Base-by-base conservation (phyloP, 2,797 vertebrate genomes). In the Pangasius krempfi region DNA sequence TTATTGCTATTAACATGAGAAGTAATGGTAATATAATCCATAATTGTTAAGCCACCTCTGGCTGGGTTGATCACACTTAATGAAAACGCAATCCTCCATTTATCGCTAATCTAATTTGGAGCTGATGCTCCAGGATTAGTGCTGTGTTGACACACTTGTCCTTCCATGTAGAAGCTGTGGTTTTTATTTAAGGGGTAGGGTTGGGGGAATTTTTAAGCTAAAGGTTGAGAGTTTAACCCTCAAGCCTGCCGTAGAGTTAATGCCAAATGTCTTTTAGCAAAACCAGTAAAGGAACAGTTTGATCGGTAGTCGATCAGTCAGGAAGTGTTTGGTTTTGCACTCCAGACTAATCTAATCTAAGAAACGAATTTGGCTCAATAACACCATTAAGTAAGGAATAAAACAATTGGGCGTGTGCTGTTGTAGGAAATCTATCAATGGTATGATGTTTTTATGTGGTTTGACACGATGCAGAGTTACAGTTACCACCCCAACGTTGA, bases 91-190 rank as follows among this genome's bases (percentile, higher is more conserved):
- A 64, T 89, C 75, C 47, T 52, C 25, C 37, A 10, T 64, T 88
- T 85, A 86, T 85, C 52, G 6, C 73, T 87, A 82, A 87, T 79
- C 79, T 88, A 56, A 83, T 64, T 87, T 47, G 56, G 50, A 70
- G 84, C 64, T 30, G 54, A 87, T 90, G 87, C 88, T 56, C 90
- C 70, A 40, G 44, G 86, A 44, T 91, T 88, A 89, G 73, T 58
- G 44, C 58, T 47, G n/a, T 86, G 82, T 70, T 78, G 20, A 62
- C 44, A 64, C 85, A 66, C 78, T 66, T 20, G 27, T 60, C 54
- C 33, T 40, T 87, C 47, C 52, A 16, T 70, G 66, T 50, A 60
- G 56, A 72, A 81, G 52, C 84, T 50, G 66, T 50, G 64, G 78
- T 47, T 82, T 64, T 70, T 5, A 16, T n/a, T 47, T 83, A 27